Conservation (phyloP, 2,888 invertebrate genomes). For the Heliconius hortense region DNA sequence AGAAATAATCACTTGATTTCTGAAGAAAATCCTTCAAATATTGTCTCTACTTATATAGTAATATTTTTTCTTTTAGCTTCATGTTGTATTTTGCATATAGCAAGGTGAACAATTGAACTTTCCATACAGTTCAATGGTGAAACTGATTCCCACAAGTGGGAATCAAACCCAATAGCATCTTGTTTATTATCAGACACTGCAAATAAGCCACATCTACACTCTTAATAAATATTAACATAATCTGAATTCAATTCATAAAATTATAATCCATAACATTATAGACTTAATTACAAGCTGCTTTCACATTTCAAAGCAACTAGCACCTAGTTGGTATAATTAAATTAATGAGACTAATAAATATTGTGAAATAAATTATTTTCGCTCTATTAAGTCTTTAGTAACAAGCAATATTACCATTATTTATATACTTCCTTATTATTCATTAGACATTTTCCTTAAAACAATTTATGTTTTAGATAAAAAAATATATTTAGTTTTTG, state of each 20-base stretch:
- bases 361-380: slow-evolving; percentile 11
- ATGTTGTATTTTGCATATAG: too few relatives aligned
- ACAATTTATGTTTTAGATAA: neutral
- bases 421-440: slow-evolving; percentile 6
- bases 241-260: neutral
- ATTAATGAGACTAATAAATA: neutral
- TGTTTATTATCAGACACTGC: too few relatives aligned
- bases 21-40: too few relatives aligned
- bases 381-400: slow-evolving; percentile 8
- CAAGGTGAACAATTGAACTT: too few relatives aligned
- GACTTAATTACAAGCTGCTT: neutral
- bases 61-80: too few relatives aligned
- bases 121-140: too few relatives aligned
- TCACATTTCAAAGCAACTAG: slow-evolving; percentile 8
- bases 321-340: neutral
- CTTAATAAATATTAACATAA: neutral
- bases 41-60: neutral
- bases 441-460: neutral
- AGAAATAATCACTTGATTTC: neutral
- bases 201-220: too few relatives aligned
- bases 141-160: too few relatives aligned
- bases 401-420: neutral
- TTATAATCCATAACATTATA: too few relatives aligned
- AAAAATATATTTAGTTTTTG: neutral
- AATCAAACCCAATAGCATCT: too few relatives aligned